A percentile compares a stretch with the other conserved stretches of the same genome.
Conservation (phyloP, 2,888 invertebrate species). For the Drosophila recens region DNA sequence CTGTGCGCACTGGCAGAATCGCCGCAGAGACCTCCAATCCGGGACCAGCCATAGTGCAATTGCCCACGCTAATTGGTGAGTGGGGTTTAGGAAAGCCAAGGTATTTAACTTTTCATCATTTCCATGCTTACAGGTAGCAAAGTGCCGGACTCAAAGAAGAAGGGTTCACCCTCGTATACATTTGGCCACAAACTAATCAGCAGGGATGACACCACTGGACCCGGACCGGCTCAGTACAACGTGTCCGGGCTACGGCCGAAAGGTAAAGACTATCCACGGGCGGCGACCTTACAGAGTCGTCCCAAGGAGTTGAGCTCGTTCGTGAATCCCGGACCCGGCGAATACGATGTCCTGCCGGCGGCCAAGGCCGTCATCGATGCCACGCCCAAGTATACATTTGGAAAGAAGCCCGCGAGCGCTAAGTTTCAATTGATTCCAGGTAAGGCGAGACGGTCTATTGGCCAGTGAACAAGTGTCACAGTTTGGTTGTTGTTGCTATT, state of each 20-base stretch:
- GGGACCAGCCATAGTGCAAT: constrained; percentile 93
- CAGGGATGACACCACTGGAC: constrained; percentile 88
- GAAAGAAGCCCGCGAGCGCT: constrained; percentile 88
- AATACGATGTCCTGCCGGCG: constrained; percentile 92
- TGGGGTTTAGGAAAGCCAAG: background rate
- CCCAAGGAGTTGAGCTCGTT: constrained; percentile 85
- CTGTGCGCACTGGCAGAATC: constrained; percentile 94
- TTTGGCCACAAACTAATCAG: constrained; percentile 89
- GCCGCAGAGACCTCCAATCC: constrained; percentile 94
- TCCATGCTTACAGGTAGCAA: constrained; percentile 88
- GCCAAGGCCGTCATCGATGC: constrained; percentile 85
- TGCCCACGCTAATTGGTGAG: constrained; percentile 93
- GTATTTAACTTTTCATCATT: background rate
- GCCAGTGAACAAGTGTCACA: background rate
- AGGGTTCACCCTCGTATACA: constrained; percentile 92
- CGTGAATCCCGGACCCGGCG: constrained; percentile 94
- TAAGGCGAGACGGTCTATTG: constrained; percentile 81
- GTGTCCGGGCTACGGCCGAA: constrained; percentile 93
- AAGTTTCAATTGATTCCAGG: constrained; percentile 89
- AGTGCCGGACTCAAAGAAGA: constrained; percentile 91
- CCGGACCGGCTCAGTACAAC: constrained; percentile 96
- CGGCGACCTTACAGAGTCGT: constrained; percentile 92
- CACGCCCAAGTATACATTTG: constrained; percentile 91
- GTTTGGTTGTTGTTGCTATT: constrained; percentile 15
- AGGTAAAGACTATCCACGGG: constrained; percentile 92